phyloP scores from a whole-genome alignment of 2,888 invertebrate genomes.

The Seladonia tumulorum region DNA sequence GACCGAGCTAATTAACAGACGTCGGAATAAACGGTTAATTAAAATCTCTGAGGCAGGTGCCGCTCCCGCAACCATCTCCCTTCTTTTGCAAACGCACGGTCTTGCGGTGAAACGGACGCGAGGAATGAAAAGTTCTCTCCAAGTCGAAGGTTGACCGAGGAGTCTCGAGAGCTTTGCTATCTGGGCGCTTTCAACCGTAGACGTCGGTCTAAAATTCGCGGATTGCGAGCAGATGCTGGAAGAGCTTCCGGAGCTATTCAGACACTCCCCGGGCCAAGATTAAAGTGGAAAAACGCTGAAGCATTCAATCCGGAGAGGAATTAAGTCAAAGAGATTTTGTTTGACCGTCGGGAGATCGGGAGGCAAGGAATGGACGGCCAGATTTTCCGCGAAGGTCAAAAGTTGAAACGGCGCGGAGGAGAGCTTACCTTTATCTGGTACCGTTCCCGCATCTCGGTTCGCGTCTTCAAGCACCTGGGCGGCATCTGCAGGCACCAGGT shows the following conservation, averaged over 20 bases:
- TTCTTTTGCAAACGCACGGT: neutral
- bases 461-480: constrained; percentile 91
- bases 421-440: constrained; percentile 89
- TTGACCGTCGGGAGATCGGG: neutral
- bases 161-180: neutral
- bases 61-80: neutral
- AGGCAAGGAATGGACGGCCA: neutral
- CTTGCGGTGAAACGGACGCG: neutral
- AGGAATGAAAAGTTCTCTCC: neutral
- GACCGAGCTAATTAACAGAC: neutral
- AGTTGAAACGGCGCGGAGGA: neutral
- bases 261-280: neutral
- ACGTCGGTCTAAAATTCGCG: neutral
- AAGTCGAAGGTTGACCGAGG: neutral
- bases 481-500: constrained; percentile 93
- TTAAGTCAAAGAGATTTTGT: neutral
- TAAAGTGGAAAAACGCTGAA: neutral
- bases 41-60: neutral
- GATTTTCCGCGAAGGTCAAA: neutral
- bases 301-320: neutral
- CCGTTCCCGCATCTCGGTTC: constrained; percentile 89
- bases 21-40: neutral
- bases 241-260: neutral
- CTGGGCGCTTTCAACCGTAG: neutral
- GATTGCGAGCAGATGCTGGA: neutral